A percentile compares a stretch with the other conserved stretches of the same genome.
These are phyloP conservation scores for Bombus sylvicola DNA, from an alignment of 1,140 invertebrate species.

Conservation along the genomic window DNA sequence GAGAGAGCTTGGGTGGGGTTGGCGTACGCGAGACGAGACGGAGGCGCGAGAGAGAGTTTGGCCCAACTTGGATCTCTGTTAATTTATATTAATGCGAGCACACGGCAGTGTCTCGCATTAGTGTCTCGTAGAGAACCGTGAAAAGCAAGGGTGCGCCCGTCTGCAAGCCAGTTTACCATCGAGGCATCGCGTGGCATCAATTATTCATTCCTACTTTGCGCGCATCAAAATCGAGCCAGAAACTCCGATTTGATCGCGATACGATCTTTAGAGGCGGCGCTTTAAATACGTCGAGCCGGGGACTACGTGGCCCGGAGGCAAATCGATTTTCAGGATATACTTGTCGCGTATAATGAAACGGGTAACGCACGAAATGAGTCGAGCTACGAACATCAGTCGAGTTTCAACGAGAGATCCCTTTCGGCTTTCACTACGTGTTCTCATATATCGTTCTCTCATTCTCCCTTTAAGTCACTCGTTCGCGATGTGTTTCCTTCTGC, in stretches of 20 bases:
- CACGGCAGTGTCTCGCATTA: slow-evolving; percentile 58
- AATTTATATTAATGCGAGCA: slow-evolving; percentile 73
- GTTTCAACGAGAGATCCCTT: neutral
- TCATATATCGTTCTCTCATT: neutral
- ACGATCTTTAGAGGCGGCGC: slow-evolving; percentile 31
- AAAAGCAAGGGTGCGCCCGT: slow-evolving; percentile 1
- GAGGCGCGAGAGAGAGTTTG: slow-evolving; percentile 8
- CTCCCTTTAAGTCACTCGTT: neutral
- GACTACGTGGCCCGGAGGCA: slow-evolving; percentile 26
- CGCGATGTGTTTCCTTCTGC: neutral
- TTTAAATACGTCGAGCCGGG: slow-evolving; percentile 24
- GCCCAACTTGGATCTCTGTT: slow-evolving; percentile 61
- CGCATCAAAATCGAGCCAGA: slow-evolving; percentile 52
- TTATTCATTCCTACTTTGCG: slow-evolving; percentile 54
- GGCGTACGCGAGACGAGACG: neutral
- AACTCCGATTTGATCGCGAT: slow-evolving; percentile 47
- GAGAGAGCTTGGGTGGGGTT: too few species aligned
- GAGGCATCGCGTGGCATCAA: slow-evolving; percentile 48
- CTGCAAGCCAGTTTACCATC: slow-evolving; percentile 49
- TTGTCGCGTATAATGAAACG: slow-evolving; percentile 45
- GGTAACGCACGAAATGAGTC: slow-evolving; percentile 40
- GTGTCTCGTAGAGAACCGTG: slow-evolving; percentile 31
- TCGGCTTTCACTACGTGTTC: neutral
- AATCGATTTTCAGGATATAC: slow-evolving; percentile 39
- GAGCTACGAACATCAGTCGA: neutral